These are phyloP conservation scores for Ormyrus labotus DNA, from an alignment of 2,888 invertebrate genomes.

Conservation along the genomic window DNA sequence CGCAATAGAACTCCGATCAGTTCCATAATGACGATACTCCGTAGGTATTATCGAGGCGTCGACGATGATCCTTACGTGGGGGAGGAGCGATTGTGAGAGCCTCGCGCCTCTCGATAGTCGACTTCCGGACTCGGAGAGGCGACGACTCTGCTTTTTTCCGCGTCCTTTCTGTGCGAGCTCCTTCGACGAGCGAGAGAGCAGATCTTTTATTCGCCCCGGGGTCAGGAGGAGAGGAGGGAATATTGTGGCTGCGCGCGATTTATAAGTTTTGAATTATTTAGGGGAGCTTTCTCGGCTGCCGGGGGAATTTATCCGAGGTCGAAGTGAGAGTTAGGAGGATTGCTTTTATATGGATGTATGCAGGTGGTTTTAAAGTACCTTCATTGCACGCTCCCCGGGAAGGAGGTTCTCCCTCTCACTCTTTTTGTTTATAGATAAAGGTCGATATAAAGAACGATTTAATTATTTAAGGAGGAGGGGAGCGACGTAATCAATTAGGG, in stretches of 20 bases:
- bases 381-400: no score
- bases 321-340: not conserved
- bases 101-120: not conserved
- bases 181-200: not conserved
- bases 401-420: no score
- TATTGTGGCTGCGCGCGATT: conserved; percentile 24
- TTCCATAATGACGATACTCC: not conserved
- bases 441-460: no score
- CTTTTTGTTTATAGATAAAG: no score
- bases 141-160: not conserved
- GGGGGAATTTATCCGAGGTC: conserved; percentile 10
- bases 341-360: no score
- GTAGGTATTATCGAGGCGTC: not conserved
- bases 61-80: conserved; percentile 8
- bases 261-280: conserved; percentile 46
- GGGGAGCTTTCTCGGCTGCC: not conserved
- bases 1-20: not conserved
- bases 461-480: no score
- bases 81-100: not conserved
- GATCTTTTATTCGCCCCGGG: conserved; percentile 9
- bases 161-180: not conserved
- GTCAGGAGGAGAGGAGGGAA: not conserved
- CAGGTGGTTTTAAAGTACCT: no score
- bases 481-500: no score
- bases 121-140: conserved; percentile 3